Conservation (phyloP, 2,113 vertebrate species). For the Vulpes vulpes region DNA sequence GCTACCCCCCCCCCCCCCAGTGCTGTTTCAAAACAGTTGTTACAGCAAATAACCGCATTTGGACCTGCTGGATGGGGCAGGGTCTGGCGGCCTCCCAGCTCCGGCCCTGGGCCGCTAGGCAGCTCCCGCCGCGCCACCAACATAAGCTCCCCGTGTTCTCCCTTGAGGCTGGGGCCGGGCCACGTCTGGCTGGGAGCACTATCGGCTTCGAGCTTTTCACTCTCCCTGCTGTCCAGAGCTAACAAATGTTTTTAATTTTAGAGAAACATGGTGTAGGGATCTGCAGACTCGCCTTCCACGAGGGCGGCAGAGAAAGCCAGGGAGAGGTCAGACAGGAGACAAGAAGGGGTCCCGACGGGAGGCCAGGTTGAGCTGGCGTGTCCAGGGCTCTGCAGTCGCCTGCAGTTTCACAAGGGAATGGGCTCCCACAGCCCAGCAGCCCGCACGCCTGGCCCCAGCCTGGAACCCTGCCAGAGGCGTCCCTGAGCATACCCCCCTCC, state of each 20-base stretch:
- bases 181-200: slow-evolving; percentile 37
- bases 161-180: not conserved
- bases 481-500: not conserved
- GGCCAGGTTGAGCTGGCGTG: slow-evolving; percentile 32
- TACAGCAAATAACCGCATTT: slow-evolving; percentile 72
- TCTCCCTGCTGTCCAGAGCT: slow-evolving; percentile 68
- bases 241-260: slow-evolving; percentile 82
- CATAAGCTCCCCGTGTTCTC: slow-evolving; percentile 67
- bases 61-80: slow-evolving; percentile 67
- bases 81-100: slow-evolving; percentile 75
- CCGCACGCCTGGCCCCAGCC: not conserved
- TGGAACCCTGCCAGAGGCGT: not conserved
- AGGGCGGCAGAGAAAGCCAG: not conserved
- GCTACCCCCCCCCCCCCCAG: not conserved
- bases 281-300: not conserved
- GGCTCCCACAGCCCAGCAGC: not conserved
- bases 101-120: slow-evolving; percentile 11
- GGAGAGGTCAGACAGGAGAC: not conserved
- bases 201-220: slow-evolving; percentile 9
- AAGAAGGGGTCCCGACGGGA: not conserved
- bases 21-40: slow-evolving; percentile 79
- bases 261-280: slow-evolving; percentile 48
- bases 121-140: slow-evolving; percentile 55
- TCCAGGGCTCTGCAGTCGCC: not conserved
- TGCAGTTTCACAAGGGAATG: not conserved